phyloP scores from a whole-genome alignment of 2,797 vertebrate species.

The Melopsittacus undulatus region DNA sequence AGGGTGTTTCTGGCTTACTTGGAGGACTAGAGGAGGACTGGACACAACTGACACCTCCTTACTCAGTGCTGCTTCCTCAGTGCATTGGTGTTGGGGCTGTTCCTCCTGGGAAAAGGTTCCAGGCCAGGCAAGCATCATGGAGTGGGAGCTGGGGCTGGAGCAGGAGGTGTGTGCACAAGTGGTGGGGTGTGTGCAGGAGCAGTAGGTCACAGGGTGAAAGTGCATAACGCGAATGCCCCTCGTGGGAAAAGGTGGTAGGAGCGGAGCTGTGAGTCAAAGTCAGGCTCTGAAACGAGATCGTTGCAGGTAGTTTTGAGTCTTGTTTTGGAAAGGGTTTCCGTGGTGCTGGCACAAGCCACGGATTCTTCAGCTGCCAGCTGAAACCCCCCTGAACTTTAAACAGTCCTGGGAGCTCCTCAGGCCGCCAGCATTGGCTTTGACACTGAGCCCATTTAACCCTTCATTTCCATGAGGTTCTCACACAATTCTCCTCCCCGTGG shows the following conservation, averaged over 20 bases:
- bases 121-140: neutral
- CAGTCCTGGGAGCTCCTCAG: conserved; percentile 38
- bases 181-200: neutral
- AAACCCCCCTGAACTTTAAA: conserved; percentile 70
- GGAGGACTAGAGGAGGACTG: neutral
- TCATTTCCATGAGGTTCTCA: neutral
- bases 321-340: conserved; percentile 90
- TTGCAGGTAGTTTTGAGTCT: conserved; percentile 45
- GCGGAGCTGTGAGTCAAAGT: neutral
- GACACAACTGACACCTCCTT: neutral
- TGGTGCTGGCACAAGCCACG: conserved; percentile 76
- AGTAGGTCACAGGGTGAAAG: neutral
- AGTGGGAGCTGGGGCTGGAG: neutral
- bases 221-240: neutral
- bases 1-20: neutral
- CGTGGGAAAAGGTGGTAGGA: fast-evolving
- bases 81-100: neutral
- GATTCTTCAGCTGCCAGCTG: conserved; percentile 86
- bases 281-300: conserved; percentile 33
- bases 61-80: fast-evolving
- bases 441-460: conserved; percentile 1
- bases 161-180: neutral
- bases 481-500: neutral
- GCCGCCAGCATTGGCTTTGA: neutral
- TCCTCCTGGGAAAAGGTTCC: neutral